Evolutionary conservation across 2,113 vertebrate genomes (phyloP), one percentile per base, ranked within the genome.

Genomic region (Galeopterus variegatus): DNA sequence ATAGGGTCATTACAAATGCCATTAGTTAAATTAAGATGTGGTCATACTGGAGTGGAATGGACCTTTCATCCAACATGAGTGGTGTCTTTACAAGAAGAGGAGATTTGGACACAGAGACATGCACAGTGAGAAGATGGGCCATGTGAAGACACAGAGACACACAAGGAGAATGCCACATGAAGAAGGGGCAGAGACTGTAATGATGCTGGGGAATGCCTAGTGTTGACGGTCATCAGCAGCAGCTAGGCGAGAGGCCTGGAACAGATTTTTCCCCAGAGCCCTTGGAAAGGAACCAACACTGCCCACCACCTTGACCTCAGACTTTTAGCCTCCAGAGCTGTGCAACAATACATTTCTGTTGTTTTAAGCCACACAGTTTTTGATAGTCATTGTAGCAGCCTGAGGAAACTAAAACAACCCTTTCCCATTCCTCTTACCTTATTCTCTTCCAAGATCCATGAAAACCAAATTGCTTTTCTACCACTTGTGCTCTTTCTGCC

Each of bases 401-500:
- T 31, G 45, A 31, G 58, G 21, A 87, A 41, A n/a, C 2, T 41
- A 54, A 64, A 31, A 28, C 24, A 5, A 21, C 26, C 15, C 41
- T 8, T 76, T 50, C 19, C 12, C 24, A 15, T 85, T 58, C 15
- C 21, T 89, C 60, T 88, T 70, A 33, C 60, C 23, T n/a, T 45
- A 14, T 14, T 85, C 4, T 82, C 11, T 80, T 54, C n/a, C 9
- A 33, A 31, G 23, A 65, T 50, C 8, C 2, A 41, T 90, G 70
- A 92, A 92, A 92, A 81, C 8, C 19, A 89, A 80, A 64, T 52
- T 21, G 10, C 31, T 90, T 82, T 93, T 65, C 10, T 48, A 75
- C 41, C 19, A 56, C 10, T 31, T 72, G 31, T 83, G 48, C 26
- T 87, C 64, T 88, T 86, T 95, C 60, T 76, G 12, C 26, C 45